Evolutionary conservation across 2,888 invertebrate genomes (phyloP), one percentile per base, ranked within the genome.

Genomic region (Melinaea marsaeus): DNA sequence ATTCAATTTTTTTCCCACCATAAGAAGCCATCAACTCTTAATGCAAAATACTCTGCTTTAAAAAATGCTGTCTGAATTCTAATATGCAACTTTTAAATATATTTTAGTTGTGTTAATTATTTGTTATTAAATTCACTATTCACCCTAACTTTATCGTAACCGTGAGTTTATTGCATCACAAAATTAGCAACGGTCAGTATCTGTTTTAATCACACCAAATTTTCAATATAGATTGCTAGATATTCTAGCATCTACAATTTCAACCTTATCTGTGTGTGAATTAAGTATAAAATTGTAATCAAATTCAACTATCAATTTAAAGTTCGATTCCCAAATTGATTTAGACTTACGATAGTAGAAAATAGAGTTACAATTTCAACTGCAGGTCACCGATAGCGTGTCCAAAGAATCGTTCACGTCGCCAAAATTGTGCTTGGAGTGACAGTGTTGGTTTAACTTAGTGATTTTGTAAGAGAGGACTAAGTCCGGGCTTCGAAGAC

Each of bases 161-260:
- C 62, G 60, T 51, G 59, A 64, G 65, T 67, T 67, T 65, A 65
- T 65, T 65, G 67, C 65, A 63, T 67, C 61, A 63, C 67, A 65
- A 71, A 79, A 84, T 85, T 85, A 83, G 78, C 76, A 76, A 78
- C 80, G 84, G 85, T 83, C 84, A 84, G 79, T 83, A 83, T 79
- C 79, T 78, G 76, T 75, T 78, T 79, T 77, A 81, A 83, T 80
- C 74, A 77, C 71, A 71, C 75, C 74, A 77, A 79, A 80, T 78
- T 76, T 79, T 77, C 76, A 70, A 76, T 72, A 65, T 59, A 67
- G 62, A 64, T 55, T 57, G 33, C 13, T 13, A 60, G 55, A 22
- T 22, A 22, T 13, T 42, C 0, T 45, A 7, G 13, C 6, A 58
- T 61, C 33, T 11, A 42, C 1, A 70, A 35, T 64, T 68, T 58